Conservation (phyloP, 2,113 vertebrate species). For the Eidolon helvum region DNA sequence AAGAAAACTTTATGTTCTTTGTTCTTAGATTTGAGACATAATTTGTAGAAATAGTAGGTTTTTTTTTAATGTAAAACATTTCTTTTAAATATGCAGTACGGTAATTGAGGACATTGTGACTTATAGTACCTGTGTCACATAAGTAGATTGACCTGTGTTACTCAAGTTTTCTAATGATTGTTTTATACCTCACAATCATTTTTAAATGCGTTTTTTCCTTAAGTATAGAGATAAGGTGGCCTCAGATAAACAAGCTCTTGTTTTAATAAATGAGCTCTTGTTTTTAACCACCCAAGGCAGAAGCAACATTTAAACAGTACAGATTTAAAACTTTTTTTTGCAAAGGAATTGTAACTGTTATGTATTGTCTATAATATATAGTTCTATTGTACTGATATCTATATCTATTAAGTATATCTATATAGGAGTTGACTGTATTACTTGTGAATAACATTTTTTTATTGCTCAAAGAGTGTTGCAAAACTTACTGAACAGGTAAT, state of each 20-base stretch:
- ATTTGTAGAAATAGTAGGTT: not conserved
- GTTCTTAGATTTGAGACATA: not conserved
- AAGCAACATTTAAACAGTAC: not conserved
- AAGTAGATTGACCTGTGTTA: not conserved
- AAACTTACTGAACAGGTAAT: not conserved
- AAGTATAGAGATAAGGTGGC: not conserved
- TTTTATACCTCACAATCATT: not conserved
- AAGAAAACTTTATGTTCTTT: conserved; percentile 16
- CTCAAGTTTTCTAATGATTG: conserved; percentile 13
- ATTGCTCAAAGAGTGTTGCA: not conserved
- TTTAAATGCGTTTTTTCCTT: not conserved
- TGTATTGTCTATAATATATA: not conserved
- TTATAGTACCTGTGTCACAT: not conserved
- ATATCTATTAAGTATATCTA: not conserved
- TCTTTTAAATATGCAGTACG: not conserved
- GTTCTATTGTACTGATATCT: not conserved
- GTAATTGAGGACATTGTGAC: not conserved
- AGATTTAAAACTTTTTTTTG: not conserved
- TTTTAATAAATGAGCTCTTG: not conserved
- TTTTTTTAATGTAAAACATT: not conserved
- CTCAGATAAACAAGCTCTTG: not conserved
- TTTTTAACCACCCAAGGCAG: conserved; percentile 7
- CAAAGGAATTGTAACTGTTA: not conserved
- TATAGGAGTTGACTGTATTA: not conserved
- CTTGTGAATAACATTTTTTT: not conserved